Conservation (phyloP, 2,888 invertebrate genomes). For the Atethmia centrago region DNA sequence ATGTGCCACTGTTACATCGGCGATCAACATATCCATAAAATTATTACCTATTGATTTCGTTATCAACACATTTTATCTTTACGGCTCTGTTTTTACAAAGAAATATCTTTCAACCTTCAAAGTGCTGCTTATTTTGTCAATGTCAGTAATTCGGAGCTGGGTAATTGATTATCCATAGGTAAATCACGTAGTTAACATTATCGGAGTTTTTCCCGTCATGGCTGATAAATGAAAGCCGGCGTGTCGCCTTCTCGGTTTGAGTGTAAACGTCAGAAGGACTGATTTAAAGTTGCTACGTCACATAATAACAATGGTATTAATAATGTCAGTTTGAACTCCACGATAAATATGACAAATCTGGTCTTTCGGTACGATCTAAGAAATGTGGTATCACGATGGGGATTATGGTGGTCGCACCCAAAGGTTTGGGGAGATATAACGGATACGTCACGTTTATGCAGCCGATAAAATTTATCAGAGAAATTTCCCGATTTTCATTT, state of each 20-base stretch:
- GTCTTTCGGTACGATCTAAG: slow-evolving; percentile 80
- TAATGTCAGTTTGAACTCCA: slow-evolving; percentile 73
- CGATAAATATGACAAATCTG: slow-evolving; percentile 84
- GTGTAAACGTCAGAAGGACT: not conserved
- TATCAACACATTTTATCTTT: slow-evolving; percentile 71
- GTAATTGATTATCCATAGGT: slow-evolving; percentile 39
- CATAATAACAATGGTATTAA: slow-evolving; percentile 71
- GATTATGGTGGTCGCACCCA: slow-evolving; percentile 74
- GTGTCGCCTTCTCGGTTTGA: slow-evolving; percentile 20
- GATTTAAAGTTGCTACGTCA: slow-evolving; percentile 66
- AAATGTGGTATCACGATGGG: slow-evolving; percentile 64
- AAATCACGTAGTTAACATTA: slow-evolving; percentile 35
- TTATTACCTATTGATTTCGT: slow-evolving; percentile 67
- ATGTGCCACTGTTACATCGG: slow-evolving; percentile 34
- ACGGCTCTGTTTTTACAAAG: slow-evolving; percentile 68
- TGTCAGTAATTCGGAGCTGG: slow-evolving; percentile 45
- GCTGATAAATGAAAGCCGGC: slow-evolving; percentile 31
- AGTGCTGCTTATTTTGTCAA: slow-evolving; percentile 49
- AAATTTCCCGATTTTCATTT: slow-evolving; percentile 11
- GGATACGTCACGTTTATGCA: slow-evolving; percentile 41
- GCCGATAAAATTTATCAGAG: slow-evolving; percentile 20
- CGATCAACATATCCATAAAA: slow-evolving; percentile 2
- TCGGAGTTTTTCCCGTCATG: slow-evolving; percentile 8
- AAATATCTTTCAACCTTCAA: slow-evolving; percentile 59
- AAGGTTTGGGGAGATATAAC: slow-evolving; percentile 52